Evolutionary conservation across 2,888 invertebrate genomes (phyloP).

Genomic region (Antitype chi): DNA sequence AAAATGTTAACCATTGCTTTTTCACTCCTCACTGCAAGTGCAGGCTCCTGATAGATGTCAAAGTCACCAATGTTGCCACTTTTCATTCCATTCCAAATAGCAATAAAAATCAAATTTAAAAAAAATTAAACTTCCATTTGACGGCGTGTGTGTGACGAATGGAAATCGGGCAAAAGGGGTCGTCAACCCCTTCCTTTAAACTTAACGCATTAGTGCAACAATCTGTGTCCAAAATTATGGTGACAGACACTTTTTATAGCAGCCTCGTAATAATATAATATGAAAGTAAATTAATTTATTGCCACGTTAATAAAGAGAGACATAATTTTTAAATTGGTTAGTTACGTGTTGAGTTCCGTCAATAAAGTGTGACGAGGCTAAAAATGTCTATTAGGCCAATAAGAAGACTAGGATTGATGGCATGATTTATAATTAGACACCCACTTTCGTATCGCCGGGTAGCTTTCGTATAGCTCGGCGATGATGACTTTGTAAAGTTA

Average conservation of each 20-base stretch:
- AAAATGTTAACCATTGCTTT: neutral
- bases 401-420: conserved; percentile 60
- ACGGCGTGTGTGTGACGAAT: conserved; percentile 89
- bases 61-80: conserved; percentile 63
- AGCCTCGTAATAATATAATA: conserved; percentile 81
- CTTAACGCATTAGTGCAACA: conserved; percentile 84
- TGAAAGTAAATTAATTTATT: conserved; percentile 87
- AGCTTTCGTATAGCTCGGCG: conserved; percentile 13
- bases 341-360: conserved; percentile 69
- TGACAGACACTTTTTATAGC: conserved; percentile 87
- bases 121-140: conserved; percentile 88
- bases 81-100: conserved; percentile 78
- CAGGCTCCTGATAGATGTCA: conserved; percentile 32
- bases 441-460: conserved; percentile 34
- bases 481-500: conserved; percentile 16
- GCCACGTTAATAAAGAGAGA: conserved; percentile 80
- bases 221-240: conserved; percentile 89
- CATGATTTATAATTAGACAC: conserved; percentile 61
- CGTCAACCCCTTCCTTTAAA: conserved; percentile 85
- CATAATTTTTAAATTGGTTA: conserved; percentile 79
- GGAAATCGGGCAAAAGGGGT: conserved; percentile 82
- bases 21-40: conserved; percentile 10
- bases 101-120: conserved; percentile 88
- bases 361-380: conserved; percentile 68
- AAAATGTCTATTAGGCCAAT: conserved; percentile 68